A percentile compares a stretch with the other conserved stretches of the same genome.
Conservation (phyloP, 2,113 vertebrate genomes). For the Cololabis saira region DNA sequence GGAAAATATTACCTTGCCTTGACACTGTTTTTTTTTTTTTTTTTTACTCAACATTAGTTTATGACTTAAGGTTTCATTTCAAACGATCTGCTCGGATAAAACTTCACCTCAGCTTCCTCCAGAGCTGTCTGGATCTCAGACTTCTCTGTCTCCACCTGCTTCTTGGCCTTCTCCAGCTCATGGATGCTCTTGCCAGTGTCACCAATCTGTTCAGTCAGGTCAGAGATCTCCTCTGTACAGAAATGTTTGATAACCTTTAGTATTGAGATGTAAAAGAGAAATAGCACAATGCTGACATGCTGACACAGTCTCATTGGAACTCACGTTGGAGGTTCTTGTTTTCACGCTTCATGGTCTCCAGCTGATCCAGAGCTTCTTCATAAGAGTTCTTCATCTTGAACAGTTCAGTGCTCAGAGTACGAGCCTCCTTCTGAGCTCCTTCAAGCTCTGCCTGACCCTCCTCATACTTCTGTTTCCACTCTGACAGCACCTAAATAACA, state of each 20-base stretch:
- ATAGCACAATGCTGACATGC: neutral
- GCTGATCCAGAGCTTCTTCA: constrained; percentile 49
- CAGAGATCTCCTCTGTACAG: constrained; percentile 68
- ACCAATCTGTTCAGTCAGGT: constrained; percentile 71
- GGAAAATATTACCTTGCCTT: neutral
- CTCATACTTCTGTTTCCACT: constrained; percentile 23
- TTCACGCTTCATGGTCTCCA: constrained; percentile 71
- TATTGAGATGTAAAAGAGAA: neutral
- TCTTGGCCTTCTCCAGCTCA: constrained; percentile 69
- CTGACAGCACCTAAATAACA: constrained; percentile 54
- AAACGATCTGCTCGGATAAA: neutral
- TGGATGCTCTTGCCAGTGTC: constrained; percentile 72
- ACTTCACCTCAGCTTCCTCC: constrained; percentile 66
- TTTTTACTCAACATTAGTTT: neutral
- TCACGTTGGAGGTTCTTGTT: constrained; percentile 67
- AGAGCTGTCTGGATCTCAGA: constrained; percentile 69
- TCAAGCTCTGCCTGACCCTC: constrained; percentile 78
- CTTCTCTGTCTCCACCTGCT: constrained; percentile 69
- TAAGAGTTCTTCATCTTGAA: constrained; percentile 90
- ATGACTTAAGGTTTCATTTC: neutral
- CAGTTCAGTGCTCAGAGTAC: constrained; percentile 83
- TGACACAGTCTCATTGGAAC: constrained; percentile 8
- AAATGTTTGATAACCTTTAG: neutral
- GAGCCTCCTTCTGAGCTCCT: constrained; percentile 82
- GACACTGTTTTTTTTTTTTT: neutral